Evolutionary conservation across 1,140 invertebrate genomes (phyloP), one percentile per base, ranked within the genome.

Genomic region (Drosophila equinoxialis): DNA sequence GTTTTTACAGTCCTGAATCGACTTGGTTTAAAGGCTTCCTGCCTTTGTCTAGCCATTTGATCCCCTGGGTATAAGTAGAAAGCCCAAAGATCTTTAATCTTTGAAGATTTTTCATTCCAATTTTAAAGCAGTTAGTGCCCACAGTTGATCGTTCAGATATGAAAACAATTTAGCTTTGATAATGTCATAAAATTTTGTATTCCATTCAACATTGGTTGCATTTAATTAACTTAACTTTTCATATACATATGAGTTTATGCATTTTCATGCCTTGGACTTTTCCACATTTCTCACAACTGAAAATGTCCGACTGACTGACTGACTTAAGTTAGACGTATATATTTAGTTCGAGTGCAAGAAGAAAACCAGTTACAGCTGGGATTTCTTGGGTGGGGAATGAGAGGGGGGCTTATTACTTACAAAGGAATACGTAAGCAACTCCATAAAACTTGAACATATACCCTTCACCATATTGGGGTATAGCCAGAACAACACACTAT

Each of bases 211-310:
- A 51, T 51, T 20, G 17, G 17, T 20, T 51, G 45, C 17, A 51
- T 51, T 51, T 51, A 51, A 51, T 51, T 51, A 20, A 17, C 17
- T 51, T 11, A 51, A 11, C 45, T 23, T 51, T 51, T 51, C 23
- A 26, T 26, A 26, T 26, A 26, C 17, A 51, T 51, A 11, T 51
- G 8, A 14, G 45, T 6, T 51, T 51, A 51, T 51, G 17, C 45
- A 51, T 51, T 51, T 51, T 51, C 45, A 10, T 51, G 45, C 17
- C 17, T 23, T 51, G 17, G 45, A 23, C 45, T 48, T 48, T 48
- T 48, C 17, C 45, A 20, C 45, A 10, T 48, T 14, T 48, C 42
- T 4, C 42, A 17, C 14, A 45, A 14, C 42, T 45, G 2, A 51
- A 51, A 51, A 10, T 39, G 4, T 23, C 10, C 20, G 45, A 3